Percentiles rank a stretch among this genome's conserved stretches.
These are phyloP conservation scores for Hyalella azteca DNA, from an alignment of 2,888 invertebrate species.

Conservation along the genomic window DNA sequence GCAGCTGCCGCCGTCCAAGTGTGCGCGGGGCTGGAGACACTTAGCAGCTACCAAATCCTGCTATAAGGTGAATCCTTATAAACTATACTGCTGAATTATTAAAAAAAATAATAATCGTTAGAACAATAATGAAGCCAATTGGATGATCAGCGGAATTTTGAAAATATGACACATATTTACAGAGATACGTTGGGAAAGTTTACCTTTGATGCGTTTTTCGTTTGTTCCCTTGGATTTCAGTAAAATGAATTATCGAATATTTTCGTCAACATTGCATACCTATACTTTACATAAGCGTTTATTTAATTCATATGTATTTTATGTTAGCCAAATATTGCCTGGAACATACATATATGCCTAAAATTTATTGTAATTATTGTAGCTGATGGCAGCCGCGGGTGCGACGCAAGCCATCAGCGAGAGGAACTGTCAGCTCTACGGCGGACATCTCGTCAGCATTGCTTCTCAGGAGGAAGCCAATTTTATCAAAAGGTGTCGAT, in stretches of 20 bases:
- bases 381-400: conserved; percentile 2
- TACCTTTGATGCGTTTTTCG: not conserved
- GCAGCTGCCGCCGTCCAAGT: not conserved
- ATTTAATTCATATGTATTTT: not conserved
- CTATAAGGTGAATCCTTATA: not conserved
- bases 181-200: no score
- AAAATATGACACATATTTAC: no score
- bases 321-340: not conserved
- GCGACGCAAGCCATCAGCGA: not conserved
- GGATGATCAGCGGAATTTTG: no score
- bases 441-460: conserved; percentile 1
- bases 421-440: conserved; percentile 13
- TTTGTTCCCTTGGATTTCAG: not conserved
- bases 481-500: not conserved
- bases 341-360: not conserved
- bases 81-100: no score
- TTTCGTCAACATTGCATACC: no score
- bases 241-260: not conserved
- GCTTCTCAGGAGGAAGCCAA: not conserved
- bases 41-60: not conserved
- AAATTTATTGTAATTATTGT: not conserved
- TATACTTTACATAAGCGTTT: not conserved
- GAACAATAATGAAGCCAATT: no score
- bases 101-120: no score
- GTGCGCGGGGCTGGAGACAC: not conserved